Conservation (phyloP, 2,888 invertebrate species). For the Phyllotreta cruciferae region DNA sequence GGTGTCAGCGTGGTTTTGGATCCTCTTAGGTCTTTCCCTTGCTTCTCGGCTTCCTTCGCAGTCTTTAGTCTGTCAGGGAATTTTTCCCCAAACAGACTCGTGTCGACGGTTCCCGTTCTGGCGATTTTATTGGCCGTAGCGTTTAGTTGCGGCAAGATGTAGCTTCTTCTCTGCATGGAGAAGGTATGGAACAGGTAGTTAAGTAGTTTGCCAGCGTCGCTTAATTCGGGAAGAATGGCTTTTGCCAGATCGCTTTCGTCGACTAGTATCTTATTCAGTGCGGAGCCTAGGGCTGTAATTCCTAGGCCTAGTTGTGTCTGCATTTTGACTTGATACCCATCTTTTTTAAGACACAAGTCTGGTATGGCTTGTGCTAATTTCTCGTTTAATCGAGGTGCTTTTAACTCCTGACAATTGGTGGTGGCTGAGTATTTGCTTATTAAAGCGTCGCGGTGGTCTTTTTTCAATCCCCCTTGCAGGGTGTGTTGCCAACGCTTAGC, state of each 20-base stretch:
- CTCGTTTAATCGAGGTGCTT: constrained; percentile 3
- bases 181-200: too few relatives aligned
- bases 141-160: too few relatives aligned
- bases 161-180: too few relatives aligned
- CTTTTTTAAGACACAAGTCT: neutral
- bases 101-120: too few relatives aligned
- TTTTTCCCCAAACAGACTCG: too few relatives aligned
- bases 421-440: neutral
- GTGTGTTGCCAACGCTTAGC: neutral
- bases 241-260: constrained; percentile 1
- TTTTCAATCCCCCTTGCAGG: neutral
- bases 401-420: neutral
- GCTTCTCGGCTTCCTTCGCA: too few relatives aligned
- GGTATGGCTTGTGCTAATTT: neutral
- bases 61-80: too few relatives aligned
- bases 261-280: neutral
- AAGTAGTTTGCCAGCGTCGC: too few relatives aligned
- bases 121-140: too few relatives aligned
- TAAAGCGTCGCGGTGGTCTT: neutral
- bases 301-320: neutral
- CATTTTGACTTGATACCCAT: neutral
- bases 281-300: constrained; percentile 4
- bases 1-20: too few relatives aligned
- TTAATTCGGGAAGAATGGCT: neutral
- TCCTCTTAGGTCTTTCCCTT: too few relatives aligned